phyloP scores from a whole-genome alignment of 2,113 vertebrate species.

The Tor tambroides region DNA sequence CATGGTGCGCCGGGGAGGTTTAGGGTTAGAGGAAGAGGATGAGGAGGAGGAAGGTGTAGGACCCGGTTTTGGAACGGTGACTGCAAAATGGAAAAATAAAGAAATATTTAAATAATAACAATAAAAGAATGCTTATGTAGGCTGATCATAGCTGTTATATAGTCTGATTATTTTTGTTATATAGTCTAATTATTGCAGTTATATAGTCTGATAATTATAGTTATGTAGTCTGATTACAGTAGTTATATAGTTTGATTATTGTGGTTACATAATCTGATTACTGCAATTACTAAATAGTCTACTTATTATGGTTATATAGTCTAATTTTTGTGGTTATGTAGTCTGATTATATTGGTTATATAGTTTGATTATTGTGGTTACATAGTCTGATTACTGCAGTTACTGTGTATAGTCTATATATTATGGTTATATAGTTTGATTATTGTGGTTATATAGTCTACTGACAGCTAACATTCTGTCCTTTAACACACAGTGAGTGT shows the following conservation, averaged over 20 bases:
- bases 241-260: background rate
- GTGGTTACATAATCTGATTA: background rate
- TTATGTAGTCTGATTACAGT: background rate
- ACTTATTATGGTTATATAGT: background rate
- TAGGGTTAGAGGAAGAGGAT: constrained; percentile 76
- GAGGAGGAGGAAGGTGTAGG: constrained; percentile 70
- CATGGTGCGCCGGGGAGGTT: constrained; percentile 83
- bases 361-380: background rate
- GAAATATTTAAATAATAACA: background rate
- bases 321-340: too few relatives aligned
- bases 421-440: background rate
- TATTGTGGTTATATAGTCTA: too few relatives aligned
- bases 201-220: background rate
- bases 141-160: too few relatives aligned
- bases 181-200: background rate
- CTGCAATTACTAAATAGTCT: background rate
- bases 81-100: constrained; percentile 68
- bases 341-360: background rate
- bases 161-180: too few relatives aligned
- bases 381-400: background rate
- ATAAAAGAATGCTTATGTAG: background rate
- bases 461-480: too few relatives aligned
- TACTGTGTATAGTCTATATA: background rate
- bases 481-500: too few relatives aligned
- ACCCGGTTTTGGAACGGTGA: constrained; percentile 80